phyloP scores from a whole-genome alignment of 1,140 invertebrate species.

The Sitobion miscanthi region DNA sequence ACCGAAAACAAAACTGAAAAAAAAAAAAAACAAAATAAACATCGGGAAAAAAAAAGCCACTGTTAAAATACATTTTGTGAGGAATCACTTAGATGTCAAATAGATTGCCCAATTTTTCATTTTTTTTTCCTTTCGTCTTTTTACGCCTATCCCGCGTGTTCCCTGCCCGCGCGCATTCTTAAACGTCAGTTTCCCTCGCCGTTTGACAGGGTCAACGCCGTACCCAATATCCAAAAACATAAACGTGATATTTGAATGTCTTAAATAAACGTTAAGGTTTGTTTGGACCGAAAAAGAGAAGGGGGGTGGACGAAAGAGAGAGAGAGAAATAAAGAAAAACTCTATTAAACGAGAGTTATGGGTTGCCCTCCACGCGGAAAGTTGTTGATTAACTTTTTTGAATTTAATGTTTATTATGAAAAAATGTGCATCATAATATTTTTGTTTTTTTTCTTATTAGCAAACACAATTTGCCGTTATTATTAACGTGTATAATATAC shows the following conservation, averaged over 20 bases:
- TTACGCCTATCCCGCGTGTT: neutral
- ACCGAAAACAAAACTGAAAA: slow-evolving; percentile 32
- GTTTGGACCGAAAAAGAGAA: neutral
- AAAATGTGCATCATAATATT: neutral
- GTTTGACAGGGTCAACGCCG: slow-evolving; percentile 36
- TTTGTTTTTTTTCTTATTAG: neutral
- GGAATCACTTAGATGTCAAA: slow-evolving; percentile 52
- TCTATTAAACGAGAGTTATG: slow-evolving; percentile 8
- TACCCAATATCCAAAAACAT: neutral
- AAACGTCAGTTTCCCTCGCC: neutral
- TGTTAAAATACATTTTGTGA: slow-evolving; percentile 49
- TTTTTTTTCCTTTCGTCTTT: slow-evolving; percentile 13
- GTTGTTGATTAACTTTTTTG: slow-evolving; percentile 25
- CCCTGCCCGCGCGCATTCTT: neutral
- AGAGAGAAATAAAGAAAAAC: slow-evolving; percentile 30
- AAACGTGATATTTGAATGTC: slow-evolving; percentile 22
- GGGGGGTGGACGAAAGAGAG: neutral
- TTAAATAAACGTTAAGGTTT: slow-evolving; percentile 28
- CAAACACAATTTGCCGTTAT: neutral
- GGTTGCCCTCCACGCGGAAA: neutral
- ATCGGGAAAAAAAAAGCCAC: slow-evolving; percentile 46
- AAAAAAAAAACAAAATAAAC: slow-evolving; percentile 8
- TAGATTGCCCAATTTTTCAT: slow-evolving; percentile 54
- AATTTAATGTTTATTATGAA: neutral
- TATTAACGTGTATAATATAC: neutral